A percentile compares a stretch with the other conserved stretches of the same genome.
These are phyloP conservation scores for Turdus rufiventris DNA, from an alignment of 2,113 vertebrate species.

Conservation along the genomic window DNA sequence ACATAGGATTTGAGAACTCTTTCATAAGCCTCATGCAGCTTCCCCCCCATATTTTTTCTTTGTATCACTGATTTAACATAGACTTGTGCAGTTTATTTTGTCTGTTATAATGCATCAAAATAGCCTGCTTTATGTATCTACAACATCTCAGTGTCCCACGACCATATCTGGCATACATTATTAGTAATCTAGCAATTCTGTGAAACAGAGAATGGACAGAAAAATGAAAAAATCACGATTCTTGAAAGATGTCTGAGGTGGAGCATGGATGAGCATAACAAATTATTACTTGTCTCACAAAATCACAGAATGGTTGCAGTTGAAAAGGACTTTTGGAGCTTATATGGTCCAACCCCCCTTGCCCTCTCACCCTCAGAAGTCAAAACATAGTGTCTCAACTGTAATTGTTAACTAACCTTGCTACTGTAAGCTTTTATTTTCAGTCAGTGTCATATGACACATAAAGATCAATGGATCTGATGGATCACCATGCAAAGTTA, in stretches of 20 bases:
- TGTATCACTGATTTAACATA: neutral
- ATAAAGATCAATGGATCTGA: neutral
- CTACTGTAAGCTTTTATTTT: neutral
- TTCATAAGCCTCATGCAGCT: neutral
- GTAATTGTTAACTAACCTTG: neutral
- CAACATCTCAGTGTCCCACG: neutral
- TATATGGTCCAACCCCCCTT: accelerated
- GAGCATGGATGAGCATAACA: neutral
- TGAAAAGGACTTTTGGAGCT: neutral
- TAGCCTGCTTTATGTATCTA: neutral
- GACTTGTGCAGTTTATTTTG: neutral
- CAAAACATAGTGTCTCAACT: neutral
- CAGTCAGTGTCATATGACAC: neutral
- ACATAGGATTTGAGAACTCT: neutral
- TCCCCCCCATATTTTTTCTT: accelerated
- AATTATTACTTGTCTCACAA: neutral
- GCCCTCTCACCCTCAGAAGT: neutral
- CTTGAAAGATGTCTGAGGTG: neutral
- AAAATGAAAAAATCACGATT: neutral
- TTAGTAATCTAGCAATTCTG: neutral
- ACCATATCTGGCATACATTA: neutral
- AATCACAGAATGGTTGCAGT: neutral
- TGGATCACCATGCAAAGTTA: neutral
- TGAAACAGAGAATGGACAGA: neutral
- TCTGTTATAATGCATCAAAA: neutral